Base-by-base conservation (phyloP, 2,888 invertebrate species). In the Hirtodrosophila duncani region DNA sequence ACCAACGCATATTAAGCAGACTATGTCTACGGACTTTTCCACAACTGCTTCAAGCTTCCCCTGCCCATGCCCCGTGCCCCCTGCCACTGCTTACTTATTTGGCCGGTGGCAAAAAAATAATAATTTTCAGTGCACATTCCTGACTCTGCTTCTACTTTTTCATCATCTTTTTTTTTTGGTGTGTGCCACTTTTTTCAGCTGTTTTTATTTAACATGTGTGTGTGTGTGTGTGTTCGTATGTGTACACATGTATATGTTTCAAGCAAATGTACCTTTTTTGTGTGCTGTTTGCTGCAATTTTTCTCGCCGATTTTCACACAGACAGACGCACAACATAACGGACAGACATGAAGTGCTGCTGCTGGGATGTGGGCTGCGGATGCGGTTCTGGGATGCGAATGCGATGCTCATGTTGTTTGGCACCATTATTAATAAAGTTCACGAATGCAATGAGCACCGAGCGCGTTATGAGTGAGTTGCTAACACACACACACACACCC, bases 351-450 rank as follows among this genome's bases (percentile, higher is more conserved):
- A 50, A 59, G 10, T 17, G 29, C 50, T 46, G 21, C 20, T 36
- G 36, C 36, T 18, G 20, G 31, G 37, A 38, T 29, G 45, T 46
- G 21, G 39, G 43, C 48, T 49, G 41, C 24, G 16, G 37, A 50
- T 51, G 20, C 23, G 52, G 4, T 16, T 33, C 29, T 41, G 36
- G 44, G 53, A 37, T 56, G 38, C 49, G 48, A n/a, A n/a, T n/a
- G 56, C 34, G 60, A 27, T 38, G 65, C 59, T 63, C 61, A 56
- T 80, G 70, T 74, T 81, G 79, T 63, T 81, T 58, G 81, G 71
- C 83, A 81, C 70, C 66, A 69, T 82, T 82, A 82, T 82, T 82
- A 82, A 82, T 82, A 82, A 82, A 82, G 81, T 82, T 82, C 83
- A 70, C 79, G 81, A 82, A 81, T 82, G 81, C 82, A 81, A 81